Evolutionary conservation across 2,888 invertebrate genomes (phyloP).

Genomic region (Drosophila subsilvestris): DNA sequence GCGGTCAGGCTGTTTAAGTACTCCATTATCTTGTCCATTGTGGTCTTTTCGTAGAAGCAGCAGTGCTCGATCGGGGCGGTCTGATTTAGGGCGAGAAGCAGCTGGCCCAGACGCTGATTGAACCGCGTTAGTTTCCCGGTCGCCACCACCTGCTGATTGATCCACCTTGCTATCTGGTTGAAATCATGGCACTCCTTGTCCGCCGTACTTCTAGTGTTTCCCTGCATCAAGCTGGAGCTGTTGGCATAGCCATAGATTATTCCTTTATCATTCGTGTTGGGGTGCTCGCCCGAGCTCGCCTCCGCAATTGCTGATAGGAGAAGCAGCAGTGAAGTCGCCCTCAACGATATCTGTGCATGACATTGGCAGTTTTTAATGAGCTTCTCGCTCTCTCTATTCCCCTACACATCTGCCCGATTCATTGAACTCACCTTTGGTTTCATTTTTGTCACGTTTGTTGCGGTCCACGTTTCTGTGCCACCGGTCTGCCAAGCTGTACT

Average conservation of each 20-base stretch:
- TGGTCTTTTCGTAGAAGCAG: constrained; percentile 48
- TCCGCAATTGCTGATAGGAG: constrained; percentile 10
- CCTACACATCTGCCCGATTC: neutral
- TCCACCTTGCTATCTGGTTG: constrained; percentile 40
- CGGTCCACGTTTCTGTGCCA: constrained; percentile 35
- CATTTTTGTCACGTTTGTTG: constrained; percentile 33
- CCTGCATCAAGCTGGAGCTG: neutral
- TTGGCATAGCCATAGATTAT: neutral
- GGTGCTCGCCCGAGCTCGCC: neutral
- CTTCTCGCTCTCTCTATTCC: neutral
- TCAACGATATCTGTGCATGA: constrained; percentile 8
- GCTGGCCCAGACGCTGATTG: constrained; percentile 22
- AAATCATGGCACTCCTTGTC: constrained; percentile 19
- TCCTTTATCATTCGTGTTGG: too few species aligned
- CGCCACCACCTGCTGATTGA: constrained; percentile 32
- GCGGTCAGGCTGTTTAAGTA: constrained; percentile 12
- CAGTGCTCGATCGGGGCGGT: constrained; percentile 18
- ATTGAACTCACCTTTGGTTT: constrained; percentile 43
- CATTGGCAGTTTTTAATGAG: constrained; percentile 2
- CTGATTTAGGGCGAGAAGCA: constrained; percentile 22
- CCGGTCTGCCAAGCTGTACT: constrained; percentile 39
- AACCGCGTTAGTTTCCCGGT: constrained; percentile 35
- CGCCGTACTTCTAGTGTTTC: neutral
- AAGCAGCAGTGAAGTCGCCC: constrained; percentile 4
- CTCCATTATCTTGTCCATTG: constrained; percentile 35